Conservation (phyloP, 2,113 vertebrate species). For the Sapayoa aenigma region DNA sequence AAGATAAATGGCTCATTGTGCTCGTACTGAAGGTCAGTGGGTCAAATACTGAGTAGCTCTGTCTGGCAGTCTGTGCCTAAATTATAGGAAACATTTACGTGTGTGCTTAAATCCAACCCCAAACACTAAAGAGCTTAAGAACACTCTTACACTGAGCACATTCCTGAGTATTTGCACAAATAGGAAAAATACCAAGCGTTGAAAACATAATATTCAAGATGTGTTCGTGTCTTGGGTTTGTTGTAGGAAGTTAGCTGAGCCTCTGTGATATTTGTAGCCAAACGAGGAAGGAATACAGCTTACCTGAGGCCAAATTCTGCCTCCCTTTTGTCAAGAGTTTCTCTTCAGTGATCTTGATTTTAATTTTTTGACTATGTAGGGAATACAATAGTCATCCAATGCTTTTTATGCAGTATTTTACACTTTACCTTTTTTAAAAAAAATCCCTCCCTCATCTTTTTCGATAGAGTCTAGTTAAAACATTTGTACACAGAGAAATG, state of each 20-base stretch:
- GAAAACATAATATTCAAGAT: neutral
- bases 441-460: neutral
- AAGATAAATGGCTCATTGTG: slow-evolving; percentile 32
- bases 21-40: slow-evolving; percentile 18
- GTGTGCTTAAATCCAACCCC: neutral
- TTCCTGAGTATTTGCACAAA: slow-evolving; percentile 35
- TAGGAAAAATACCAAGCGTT: neutral
- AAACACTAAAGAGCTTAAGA: slow-evolving; percentile 9
- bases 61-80: slow-evolving; percentile 4
- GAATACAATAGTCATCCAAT: neutral
- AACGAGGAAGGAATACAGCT: neutral
- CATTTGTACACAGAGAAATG: neutral
- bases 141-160: neutral
- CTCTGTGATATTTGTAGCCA: neutral
- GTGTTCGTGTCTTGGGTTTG: neutral
- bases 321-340: neutral
- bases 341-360: neutral
- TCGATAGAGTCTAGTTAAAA: neutral
- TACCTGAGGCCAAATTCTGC: neutral
- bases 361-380: neutral
- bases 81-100: slow-evolving; percentile 31
- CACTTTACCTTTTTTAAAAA: neutral
- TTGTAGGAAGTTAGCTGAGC: neutral
- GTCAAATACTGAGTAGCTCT: slow-evolving; percentile 25
- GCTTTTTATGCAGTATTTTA: neutral